Evolutionary conservation across 2,113 vertebrate species (phyloP).

Genomic region (Choloepus hoffmanni): DNA sequence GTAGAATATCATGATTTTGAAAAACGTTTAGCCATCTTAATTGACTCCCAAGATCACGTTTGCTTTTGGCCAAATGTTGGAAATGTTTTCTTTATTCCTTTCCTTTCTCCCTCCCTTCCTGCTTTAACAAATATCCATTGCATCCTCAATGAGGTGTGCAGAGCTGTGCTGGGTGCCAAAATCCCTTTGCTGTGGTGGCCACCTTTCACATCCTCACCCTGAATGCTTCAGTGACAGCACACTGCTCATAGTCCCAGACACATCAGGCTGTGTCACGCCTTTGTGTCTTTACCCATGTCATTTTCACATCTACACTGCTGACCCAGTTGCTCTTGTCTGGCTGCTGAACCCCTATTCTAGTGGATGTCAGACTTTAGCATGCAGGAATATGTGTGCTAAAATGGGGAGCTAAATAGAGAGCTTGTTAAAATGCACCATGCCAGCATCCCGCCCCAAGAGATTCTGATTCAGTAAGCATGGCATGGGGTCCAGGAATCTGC

Average conservation of each 20-base stretch:
- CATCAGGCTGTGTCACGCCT: background rate
- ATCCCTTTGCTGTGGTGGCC: background rate
- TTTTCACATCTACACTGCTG: background rate
- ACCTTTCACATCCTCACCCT: background rate
- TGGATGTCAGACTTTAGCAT: background rate
- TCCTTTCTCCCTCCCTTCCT: background rate
- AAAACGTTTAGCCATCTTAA: background rate
- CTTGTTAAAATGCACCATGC: constrained; percentile 23
- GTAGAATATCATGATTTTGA: background rate
- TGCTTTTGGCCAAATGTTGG: constrained; percentile 49
- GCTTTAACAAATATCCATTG: background rate
- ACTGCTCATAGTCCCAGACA: background rate
- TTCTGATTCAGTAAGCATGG: background rate
- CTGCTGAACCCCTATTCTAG: background rate
- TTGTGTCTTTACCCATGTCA: background rate
- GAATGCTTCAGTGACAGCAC: background rate
- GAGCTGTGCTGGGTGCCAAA: background rate
- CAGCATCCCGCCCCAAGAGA: background rate
- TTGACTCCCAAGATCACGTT: background rate
- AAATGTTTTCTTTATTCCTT: constrained; percentile 27
- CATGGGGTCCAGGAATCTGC: background rate
- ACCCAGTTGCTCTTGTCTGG: background rate
- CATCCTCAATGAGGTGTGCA: background rate
- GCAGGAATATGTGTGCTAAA: background rate
- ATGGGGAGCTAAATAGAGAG: background rate